Percentiles rank a stretch among this genome's conserved stretches.
These are phyloP conservation scores for Thysanoteuthis rhombus DNA, from an alignment of 2,888 invertebrate genomes.

Conservation along the genomic window DNA sequence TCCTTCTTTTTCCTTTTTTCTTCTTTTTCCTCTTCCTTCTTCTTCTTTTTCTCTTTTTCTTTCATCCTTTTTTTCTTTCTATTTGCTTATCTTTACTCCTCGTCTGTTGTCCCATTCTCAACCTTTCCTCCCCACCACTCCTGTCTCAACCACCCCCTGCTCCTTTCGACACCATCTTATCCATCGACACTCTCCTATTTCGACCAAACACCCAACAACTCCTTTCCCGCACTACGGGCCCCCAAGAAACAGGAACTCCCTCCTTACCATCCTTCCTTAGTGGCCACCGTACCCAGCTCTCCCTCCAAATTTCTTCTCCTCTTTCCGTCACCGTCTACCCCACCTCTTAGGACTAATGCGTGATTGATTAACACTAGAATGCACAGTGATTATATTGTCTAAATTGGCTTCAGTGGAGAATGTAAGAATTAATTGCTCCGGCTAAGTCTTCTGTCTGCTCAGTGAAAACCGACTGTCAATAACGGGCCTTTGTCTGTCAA, in stretches of 20 bases:
- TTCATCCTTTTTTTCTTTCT: background rate
- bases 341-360: conserved; percentile 18
- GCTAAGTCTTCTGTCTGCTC: conserved; percentile 31
- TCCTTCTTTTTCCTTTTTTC: background rate
- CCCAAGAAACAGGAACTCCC: background rate
- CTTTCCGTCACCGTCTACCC: background rate
- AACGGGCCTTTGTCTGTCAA: conserved; percentile 26
- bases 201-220: background rate
- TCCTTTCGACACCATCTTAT: background rate
- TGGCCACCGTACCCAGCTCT: background rate
- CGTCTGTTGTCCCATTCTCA: too few species aligned
- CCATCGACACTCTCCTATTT: background rate
- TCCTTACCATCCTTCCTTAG: background rate
- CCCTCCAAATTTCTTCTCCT: background rate
- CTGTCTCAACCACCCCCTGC: too few species aligned
- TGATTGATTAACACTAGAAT: conserved; percentile 32
- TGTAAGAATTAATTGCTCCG: conserved; percentile 31
- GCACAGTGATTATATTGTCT: conserved; percentile 32
- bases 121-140: too few species aligned
- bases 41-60: background rate
- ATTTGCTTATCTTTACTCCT: too few species aligned
- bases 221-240: background rate
- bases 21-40: background rate
- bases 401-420: conserved; percentile 32
- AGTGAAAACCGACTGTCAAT: conserved; percentile 26